Evolutionary conservation across 1,140 invertebrate species (phyloP).

Genomic region (Drosophila mojavensis): DNA sequence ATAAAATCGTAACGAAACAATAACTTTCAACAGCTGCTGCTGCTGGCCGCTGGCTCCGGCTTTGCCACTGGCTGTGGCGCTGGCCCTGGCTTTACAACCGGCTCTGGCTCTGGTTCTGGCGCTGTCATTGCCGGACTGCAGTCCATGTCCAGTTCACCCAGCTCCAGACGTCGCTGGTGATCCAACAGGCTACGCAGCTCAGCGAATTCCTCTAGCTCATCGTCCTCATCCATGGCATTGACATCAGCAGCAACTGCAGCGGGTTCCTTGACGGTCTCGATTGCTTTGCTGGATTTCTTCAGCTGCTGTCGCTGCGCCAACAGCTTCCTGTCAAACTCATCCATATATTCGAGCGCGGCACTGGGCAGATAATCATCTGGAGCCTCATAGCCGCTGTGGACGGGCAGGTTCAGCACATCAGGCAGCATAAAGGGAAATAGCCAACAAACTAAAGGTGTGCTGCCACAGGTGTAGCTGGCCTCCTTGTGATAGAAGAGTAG

Average conservation of each 20-base stretch:
- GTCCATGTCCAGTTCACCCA: slow-evolving; percentile 74
- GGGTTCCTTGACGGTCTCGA: neutral
- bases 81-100: too few species aligned
- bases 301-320: slow-evolving; percentile 21
- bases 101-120: too few species aligned
- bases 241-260: neutral
- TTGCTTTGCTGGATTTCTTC: slow-evolving; percentile 3
- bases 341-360: slow-evolving; percentile 84
- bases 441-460: slow-evolving; percentile 95
- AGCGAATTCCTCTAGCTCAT: slow-evolving; percentile 52
- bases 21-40: slow-evolving; percentile 41
- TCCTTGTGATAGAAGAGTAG: slow-evolving; percentile 93
- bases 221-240: slow-evolving; percentile 34
- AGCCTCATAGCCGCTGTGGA: slow-evolving; percentile 84
- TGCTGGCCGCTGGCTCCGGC: slow-evolving; percentile 25
- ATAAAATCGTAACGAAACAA: neutral
- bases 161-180: slow-evolving; percentile 59
- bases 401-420: slow-evolving; percentile 87
- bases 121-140: slow-evolving; percentile 19
- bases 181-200: slow-evolving; percentile 54
- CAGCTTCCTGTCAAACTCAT: slow-evolving; percentile 84
- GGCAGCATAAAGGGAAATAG: slow-evolving; percentile 94
- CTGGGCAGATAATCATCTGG: slow-evolving; percentile 85
- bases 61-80: too few species aligned
- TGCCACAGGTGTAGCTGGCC: slow-evolving; percentile 90